Evolutionary conservation across 2,113 vertebrate genomes (phyloP).

Genomic region (Limanda limanda): DNA sequence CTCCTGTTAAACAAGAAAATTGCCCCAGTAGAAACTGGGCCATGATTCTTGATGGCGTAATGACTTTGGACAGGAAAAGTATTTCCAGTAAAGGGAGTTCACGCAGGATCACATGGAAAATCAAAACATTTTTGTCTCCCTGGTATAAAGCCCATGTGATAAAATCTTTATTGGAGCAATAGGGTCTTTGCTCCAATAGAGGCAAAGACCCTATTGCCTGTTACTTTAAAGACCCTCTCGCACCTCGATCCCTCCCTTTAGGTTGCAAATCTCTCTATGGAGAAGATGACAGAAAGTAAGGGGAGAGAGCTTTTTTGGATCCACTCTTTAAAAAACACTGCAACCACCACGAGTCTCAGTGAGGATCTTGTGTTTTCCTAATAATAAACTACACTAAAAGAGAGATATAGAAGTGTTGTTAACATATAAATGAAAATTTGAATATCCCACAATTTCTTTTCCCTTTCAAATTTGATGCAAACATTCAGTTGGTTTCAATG

Average conservation of each 20-base stretch:
- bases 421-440: no score
- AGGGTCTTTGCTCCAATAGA: conserved; percentile 5
- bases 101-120: not conserved
- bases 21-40: not conserved
- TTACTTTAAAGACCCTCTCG: conserved; percentile 12
- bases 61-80: not conserved
- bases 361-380: no score
- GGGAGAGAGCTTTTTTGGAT: conserved; percentile 20
- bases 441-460: no score
- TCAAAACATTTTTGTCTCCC: not conserved
- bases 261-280: conserved; percentile 5
- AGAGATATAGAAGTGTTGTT: no score
- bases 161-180: not conserved
- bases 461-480: no score
- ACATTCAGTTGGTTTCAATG: no score
- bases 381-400: no score
- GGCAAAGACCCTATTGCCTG: not conserved
- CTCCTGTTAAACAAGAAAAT: not conserved
- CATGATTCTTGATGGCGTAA: not conserved
- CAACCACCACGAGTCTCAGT: not conserved
- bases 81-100: not conserved
- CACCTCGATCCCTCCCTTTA: not conserved
- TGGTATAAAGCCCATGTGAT: not conserved
- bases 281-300: not conserved
- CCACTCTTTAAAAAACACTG: not conserved